Evolutionary conservation across 2,888 invertebrate species (phyloP), one percentile per base, ranked within the genome.

Genomic region (Heliconius ethilla): DNA sequence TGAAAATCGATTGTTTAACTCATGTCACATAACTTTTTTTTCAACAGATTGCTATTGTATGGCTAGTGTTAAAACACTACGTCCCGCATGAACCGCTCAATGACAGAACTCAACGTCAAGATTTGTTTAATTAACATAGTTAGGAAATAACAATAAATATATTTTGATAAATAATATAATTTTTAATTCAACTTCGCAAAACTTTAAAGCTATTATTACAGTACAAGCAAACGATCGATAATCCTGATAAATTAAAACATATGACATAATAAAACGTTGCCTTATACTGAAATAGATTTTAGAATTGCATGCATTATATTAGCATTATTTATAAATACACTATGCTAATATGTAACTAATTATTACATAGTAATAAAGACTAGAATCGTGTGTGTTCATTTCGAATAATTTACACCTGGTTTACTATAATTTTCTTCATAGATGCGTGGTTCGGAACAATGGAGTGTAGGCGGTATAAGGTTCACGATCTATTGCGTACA

Each of bases 381-480:
- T 9, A 33, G 25, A 67, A 45, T 63, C n/a, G 75, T 25, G 9
- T 76, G 74, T 15, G 18, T 33, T 1, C n/a, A 62, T 75, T 69
- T 70, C 15, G 67, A 27, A 70, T 80, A 66, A 80, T 78, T 80
- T 77, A 78, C 76, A 77, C 80, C 76, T 80, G 77, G 80, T 77
- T 80, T 75, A 65, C 51, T 79, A 77, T 81, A 80, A 78, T 79
- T 79, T 79, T 78, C 75, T 81, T 79, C 81, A 75, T 79, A 79
- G 81, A 77, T 76, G 76, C 80, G 75, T 75, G 67, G 80, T 76
- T 80, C 81, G 79, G 76, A 80, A 88, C 87, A 88, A 87, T 86
- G 80, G 84, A 75, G 81, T 81, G 89, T 89, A 84, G 89, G 89
- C 87, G 88, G 85, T 83, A 13, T 75, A 81, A 85, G 87, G 89